Evolutionary conservation across 2,113 vertebrate species (phyloP).

Genomic region (Phyllostomus hastatus): DNA sequence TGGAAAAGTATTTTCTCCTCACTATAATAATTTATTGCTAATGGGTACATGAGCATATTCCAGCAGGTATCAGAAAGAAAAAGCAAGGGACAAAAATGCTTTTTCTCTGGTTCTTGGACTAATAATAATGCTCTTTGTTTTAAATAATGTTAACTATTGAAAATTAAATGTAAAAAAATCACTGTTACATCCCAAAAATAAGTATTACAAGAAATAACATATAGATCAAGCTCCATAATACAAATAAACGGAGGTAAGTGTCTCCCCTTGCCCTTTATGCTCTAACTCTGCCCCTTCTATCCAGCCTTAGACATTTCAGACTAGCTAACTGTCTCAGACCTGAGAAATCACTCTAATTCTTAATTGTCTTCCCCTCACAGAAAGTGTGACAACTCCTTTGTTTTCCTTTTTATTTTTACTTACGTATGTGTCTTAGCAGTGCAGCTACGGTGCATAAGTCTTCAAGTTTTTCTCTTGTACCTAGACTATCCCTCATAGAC

Average conservation of each 20-base stretch:
- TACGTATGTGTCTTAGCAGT: not conserved
- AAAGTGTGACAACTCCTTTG: not conserved
- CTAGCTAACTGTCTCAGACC: not conserved
- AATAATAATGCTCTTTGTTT: not conserved
- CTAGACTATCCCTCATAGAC: not conserved
- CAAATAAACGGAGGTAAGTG: conserved; percentile 41
- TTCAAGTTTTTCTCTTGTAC: not conserved
- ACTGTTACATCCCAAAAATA: not conserved
- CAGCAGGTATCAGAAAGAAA: not conserved
- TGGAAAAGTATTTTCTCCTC: conserved; percentile 21
- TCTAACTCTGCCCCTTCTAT: not conserved
- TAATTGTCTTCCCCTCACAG: not conserved
- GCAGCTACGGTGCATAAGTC: not conserved
- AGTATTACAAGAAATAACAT: not conserved
- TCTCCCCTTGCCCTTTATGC: not conserved
- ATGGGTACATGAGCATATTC: not conserved
- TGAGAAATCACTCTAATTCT: not conserved
- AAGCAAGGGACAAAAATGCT: not conserved
- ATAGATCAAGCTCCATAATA: not conserved
- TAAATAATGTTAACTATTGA: conserved; percentile 14
- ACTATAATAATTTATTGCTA: not conserved
- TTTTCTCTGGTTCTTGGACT: not conserved
- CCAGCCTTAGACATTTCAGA: not conserved
- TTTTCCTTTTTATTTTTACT: not conserved
- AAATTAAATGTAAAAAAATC: conserved; percentile 48